Conservation (phyloP, 2,888 invertebrate species). For the Deilephila porcellus region DNA sequence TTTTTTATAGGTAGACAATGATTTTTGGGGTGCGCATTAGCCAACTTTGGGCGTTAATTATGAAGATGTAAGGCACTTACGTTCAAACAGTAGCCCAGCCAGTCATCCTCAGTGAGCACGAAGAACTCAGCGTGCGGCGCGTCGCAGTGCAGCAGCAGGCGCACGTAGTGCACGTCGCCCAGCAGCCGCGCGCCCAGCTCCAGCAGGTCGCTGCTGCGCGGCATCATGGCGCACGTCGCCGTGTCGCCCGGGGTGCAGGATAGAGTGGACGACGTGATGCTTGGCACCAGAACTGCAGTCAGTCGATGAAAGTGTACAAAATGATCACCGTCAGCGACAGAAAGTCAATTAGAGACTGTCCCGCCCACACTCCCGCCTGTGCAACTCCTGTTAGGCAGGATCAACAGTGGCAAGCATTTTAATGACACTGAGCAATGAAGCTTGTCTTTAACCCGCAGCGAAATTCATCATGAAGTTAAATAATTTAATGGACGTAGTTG, state of each 20-base stretch:
- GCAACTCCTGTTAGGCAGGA: too few relatives aligned
- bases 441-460: too few relatives aligned
- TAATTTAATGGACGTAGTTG: too few relatives aligned
- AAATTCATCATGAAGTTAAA: too few relatives aligned
- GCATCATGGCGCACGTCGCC: neutral
- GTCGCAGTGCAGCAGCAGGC: constrained; percentile 52
- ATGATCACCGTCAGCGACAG: too few relatives aligned
- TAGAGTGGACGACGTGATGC: constrained; percentile 37
- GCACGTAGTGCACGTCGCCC: constrained; percentile 62
- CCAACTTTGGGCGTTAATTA: neutral
- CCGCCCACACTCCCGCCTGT: too few relatives aligned
- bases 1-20: too few relatives aligned
- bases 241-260: constrained; percentile 35
- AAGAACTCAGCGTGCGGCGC: constrained; percentile 64
- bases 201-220: constrained; percentile 49
- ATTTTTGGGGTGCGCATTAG: too few relatives aligned
- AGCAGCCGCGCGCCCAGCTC: constrained; percentile 70
- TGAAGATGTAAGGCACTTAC: constrained; percentile 40
- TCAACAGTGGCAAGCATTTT: too few relatives aligned
- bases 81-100: constrained; percentile 58
- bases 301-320: neutral
- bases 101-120: constrained; percentile 66
- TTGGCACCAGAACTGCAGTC: constrained; percentile 54
- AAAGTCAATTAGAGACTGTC: too few relatives aligned
- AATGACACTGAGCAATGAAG: too few relatives aligned